Base-by-base conservation (phyloP, 2,797 vertebrate species). In the Neosilurus mollespiculum region DNA sequence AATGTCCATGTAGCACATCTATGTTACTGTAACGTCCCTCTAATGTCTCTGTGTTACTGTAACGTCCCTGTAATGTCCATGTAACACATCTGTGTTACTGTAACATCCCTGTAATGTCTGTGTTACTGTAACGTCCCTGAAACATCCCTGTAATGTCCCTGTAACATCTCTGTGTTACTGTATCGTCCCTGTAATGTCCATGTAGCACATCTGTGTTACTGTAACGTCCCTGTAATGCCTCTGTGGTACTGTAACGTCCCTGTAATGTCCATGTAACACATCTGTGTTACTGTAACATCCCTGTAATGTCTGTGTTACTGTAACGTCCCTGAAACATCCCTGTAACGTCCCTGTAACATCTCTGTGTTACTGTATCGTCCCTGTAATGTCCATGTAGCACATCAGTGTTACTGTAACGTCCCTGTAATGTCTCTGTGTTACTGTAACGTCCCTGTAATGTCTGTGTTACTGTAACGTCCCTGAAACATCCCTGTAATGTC, bases 191-290 rank as follows among this genome's bases (percentile, higher is more conserved):
- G 26, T 66, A 66, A 30, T 0, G 3, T 66, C 7, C 7, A 15
- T 66, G 9, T 34, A 66, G 3, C 0, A 1, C 9, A 2, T 1
- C 15, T 34, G 15, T 1, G 4, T 34, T 0, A 1, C 9, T 20
- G 16, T 67, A 37, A 37, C 14, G 10, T 10, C 0, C 0, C 30
- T 37, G 3, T 1, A 37, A 20, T 62, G 5, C 0, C 1, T 34
- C 7, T 20, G 30, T 0, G 5, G 10, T 10, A 9, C 59, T 22
- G 59, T 71, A 69, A 69, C 18, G 2, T 6, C 4, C 10, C 18
- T 22, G 37, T 34, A 9, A 34, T 4, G 0, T 26, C 22, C 1
- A 11, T 26, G 16, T 11, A 43, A 43, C 22, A 65, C 4, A 0
- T 5, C 43, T 43, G 43, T 1, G 5, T 64, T 4, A 64, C 14